Conservation (phyloP, 2,113 vertebrate species). For the Ctenodactylus gundi region DNA sequence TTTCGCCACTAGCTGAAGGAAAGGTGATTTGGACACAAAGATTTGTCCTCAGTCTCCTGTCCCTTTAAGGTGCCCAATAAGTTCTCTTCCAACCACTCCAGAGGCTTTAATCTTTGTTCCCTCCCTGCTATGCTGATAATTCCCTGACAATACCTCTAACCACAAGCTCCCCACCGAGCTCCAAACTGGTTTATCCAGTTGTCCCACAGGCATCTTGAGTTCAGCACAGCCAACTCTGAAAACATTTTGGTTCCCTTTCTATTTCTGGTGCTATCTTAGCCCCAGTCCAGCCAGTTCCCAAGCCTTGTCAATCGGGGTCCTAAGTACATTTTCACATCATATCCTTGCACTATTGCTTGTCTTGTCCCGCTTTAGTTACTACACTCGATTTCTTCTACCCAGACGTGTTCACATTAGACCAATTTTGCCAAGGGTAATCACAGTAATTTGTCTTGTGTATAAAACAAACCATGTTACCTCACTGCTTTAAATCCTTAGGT, state of each 20-base stretch:
- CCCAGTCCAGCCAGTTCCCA: background rate
- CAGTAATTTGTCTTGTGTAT: background rate
- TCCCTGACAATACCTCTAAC: slow-evolving; percentile 33
- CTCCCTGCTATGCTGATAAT: background rate
- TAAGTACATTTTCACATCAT: background rate
- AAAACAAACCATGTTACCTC: background rate
- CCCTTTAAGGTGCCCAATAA: background rate
- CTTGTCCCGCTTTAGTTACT: background rate
- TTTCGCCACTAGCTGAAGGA: background rate
- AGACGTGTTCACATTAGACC: background rate
- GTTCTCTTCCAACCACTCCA: slow-evolving; percentile 19
- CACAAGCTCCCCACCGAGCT: slow-evolving; percentile 26
- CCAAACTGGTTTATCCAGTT: slow-evolving; percentile 50
- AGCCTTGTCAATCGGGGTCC: background rate
- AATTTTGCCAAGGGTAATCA: background rate
- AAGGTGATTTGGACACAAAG: background rate
- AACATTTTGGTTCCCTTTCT: background rate
- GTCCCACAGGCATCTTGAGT: slow-evolving; percentile 1
- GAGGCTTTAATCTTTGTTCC: background rate
- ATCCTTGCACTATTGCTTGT: background rate
- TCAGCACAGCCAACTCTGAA: background rate
- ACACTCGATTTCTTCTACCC: background rate
- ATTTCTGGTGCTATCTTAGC: background rate
- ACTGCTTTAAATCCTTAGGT: background rate
- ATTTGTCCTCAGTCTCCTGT: background rate